These are phyloP conservation scores for Pseudopleuronectes americanus DNA, from an alignment of 2,797 vertebrate species.

Conservation along the genomic window DNA sequence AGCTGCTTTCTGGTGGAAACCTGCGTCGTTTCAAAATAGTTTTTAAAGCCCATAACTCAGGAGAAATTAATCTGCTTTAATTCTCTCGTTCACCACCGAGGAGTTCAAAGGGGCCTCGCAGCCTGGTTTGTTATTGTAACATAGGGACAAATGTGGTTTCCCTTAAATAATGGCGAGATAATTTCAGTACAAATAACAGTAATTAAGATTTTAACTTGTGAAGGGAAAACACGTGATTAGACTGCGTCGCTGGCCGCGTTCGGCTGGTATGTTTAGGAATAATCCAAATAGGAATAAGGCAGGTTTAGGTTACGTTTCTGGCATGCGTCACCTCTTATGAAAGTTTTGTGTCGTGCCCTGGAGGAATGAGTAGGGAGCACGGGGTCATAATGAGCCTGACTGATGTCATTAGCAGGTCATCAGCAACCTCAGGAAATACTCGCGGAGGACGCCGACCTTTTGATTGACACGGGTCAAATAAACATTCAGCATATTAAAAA, in stretches of 20 bases:
- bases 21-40: conserved; percentile 82
- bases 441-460: conserved; percentile 21
- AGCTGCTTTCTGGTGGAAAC: conserved; percentile 83
- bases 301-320: conserved; percentile 37
- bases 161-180: conserved; percentile 40
- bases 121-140: conserved; percentile 53
- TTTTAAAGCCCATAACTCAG: conserved; percentile 69
- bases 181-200: conserved; percentile 49
- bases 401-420: conserved; percentile 73
- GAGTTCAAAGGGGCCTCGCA: conserved; percentile 49
- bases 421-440: conserved; percentile 56
- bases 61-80: conserved; percentile 74
- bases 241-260: not conserved
- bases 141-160: conserved; percentile 48
- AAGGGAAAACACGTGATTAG: conserved; percentile 29
- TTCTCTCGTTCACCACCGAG: conserved; percentile 60
- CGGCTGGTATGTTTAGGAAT: conserved; percentile 18
- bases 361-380: conserved; percentile 27
- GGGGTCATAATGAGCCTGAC: conserved; percentile 60
- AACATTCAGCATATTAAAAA: conserved; percentile 49
- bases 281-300: conserved; percentile 39
- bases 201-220: conserved; percentile 43
- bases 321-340: conserved; percentile 30
- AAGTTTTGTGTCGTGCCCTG: conserved; percentile 49
- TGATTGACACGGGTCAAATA: conserved; percentile 57